A percentile compares a stretch with the other conserved stretches of the same genome.
Evolutionary conservation across 2,113 vertebrate species (phyloP).

Genomic region (Hippocampus mohnikei): DNA sequence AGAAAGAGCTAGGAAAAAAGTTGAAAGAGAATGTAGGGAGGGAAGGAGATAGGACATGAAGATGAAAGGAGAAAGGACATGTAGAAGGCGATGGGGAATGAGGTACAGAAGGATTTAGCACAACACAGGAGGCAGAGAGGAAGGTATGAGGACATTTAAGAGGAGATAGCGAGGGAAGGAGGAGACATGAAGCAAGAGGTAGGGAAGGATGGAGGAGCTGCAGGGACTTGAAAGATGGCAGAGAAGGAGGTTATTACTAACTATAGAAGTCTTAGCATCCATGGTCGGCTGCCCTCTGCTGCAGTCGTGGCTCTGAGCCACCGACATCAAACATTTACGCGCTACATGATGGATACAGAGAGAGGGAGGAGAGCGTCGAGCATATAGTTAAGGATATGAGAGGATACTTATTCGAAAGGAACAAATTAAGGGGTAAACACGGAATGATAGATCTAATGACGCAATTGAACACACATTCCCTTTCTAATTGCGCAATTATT

Average conservation of each 20-base stretch:
- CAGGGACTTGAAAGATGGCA: too few species aligned
- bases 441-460: slow-evolving; percentile 34
- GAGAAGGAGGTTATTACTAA: too few species aligned
- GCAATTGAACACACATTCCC: slow-evolving; percentile 25
- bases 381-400: background rate
- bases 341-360: slow-evolving; percentile 18
- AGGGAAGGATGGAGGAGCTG: too few species aligned
- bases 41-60: slow-evolving; percentile 6
- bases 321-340: slow-evolving; percentile 67
- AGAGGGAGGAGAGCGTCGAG: slow-evolving; percentile 7
- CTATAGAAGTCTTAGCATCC: slow-evolving; percentile 16
- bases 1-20: too few species aligned
- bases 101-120: too few species aligned
- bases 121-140: too few species aligned
- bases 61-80: too few species aligned
- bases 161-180: too few species aligned
- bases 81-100: too few species aligned
- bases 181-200: too few species aligned
- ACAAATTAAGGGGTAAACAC: slow-evolving; percentile 27
- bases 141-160: too few species aligned
- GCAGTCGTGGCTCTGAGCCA: slow-evolving; percentile 68
- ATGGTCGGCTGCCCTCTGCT: slow-evolving; percentile 70
- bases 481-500: slow-evolving; percentile 5
- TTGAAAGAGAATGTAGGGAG: background rate
- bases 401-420: slow-evolving; percentile 24